Evolutionary conservation across 2,113 vertebrate genomes (phyloP), one percentile per base, ranked within the genome.

Genomic region (Rhizomys pruinosus): DNA sequence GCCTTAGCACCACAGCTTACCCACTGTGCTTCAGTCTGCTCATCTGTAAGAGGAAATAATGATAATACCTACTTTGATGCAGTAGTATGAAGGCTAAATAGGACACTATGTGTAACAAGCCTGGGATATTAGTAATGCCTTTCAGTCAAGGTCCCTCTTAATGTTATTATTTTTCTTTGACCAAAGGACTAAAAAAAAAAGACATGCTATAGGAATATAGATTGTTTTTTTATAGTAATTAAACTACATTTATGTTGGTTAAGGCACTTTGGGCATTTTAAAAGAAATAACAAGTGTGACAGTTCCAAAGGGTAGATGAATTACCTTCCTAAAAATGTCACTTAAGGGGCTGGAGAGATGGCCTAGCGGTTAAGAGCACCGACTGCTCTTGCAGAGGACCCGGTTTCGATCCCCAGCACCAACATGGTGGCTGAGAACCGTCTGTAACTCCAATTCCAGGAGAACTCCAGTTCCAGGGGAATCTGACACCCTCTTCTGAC

Each of bases 261-360:
- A 59, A 73, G 23, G 17, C 63, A 69, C 47, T 92, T 89, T 59
- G 37, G 89, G 66, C 29, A 91, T 64, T 94, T 87, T 77, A 8
- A 39, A 90, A 84, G 77, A 69, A 90, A 72, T 94, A 88, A 78
- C 25, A 59, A 79, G 59, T 61, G 55, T 42, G 61, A 39, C 76
- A 90, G 69, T 19, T 20, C 4, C 7, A 29, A 34, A 73, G 66
- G 55, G 11, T 81, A 3, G 79, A 42, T 29, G 79, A 86, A 76
- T 71, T 82, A 59, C 47, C 39, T 92, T 23, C 16, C 20, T 82
- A 78, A 71, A 71, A 85, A 37, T 16, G 23, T 7, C 10, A 13
- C 11, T 47, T 29, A 72, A 47, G n/a, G n/a, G n/a, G n/a, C n/a
- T n/a, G n/a, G n/a, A n/a, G n/a, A n/a, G n/a, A n/a, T n/a, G n/a